phyloP scores from a whole-genome alignment of 2,113 vertebrate genomes.

The Cyanistes caeruleus region DNA sequence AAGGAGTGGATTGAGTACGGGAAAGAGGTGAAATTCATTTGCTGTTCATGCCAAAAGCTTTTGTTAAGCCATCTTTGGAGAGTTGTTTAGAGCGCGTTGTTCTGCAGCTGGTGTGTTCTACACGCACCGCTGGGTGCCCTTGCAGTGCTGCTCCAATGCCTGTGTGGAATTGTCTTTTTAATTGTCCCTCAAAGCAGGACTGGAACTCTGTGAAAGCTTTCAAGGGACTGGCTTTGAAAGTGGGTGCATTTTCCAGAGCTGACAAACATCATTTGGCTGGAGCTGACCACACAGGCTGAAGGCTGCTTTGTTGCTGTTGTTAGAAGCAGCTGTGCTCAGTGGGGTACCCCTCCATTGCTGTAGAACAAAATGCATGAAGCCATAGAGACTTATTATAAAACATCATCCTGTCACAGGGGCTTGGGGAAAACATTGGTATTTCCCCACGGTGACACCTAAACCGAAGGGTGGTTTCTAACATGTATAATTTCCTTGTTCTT shows the following conservation, averaged over 20 bases:
- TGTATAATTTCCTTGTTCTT: neutral
- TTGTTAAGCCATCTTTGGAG: neutral
- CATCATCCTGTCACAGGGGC: fast-evolving
- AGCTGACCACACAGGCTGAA: neutral
- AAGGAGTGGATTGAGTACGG: slow-evolving; percentile 81
- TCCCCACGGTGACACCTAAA: neutral
- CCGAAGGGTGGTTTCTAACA: neutral
- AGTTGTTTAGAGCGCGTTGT: neutral
- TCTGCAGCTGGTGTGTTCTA: neutral
- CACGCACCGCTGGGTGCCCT: fast-evolving
- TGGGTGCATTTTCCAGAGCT: neutral
- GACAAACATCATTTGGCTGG: neutral
- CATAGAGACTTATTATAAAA: neutral
- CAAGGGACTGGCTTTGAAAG: neutral
- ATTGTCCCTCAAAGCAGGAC: neutral
- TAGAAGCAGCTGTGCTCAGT: neutral
- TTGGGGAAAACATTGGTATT: neutral
- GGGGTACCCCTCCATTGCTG: fast-evolving
- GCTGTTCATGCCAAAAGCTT: neutral
- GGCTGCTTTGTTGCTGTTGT: neutral
- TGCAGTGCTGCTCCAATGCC: neutral
- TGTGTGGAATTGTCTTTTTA: neutral
- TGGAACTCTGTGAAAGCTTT: neutral
- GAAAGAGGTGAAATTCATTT: slow-evolving; percentile 70
- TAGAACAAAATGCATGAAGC: neutral